Evolutionary conservation across 1,140 invertebrate species (phyloP).

Genomic region (Vanessa tameamea): DNA sequence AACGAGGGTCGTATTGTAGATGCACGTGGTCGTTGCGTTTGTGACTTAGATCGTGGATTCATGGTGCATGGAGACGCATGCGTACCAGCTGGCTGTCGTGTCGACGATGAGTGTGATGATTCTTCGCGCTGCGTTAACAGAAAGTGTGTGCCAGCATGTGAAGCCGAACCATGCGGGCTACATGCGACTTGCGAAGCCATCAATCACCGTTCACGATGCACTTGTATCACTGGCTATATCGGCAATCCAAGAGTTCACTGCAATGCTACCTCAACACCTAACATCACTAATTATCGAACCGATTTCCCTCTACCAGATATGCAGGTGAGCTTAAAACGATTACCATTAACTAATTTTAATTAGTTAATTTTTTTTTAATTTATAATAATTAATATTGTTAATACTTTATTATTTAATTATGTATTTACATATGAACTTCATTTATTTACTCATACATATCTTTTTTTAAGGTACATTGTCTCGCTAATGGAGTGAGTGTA

Average conservation of each 20-base stretch:
- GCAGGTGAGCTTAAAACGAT: slow-evolving; percentile 82
- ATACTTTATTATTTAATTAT: too few species aligned
- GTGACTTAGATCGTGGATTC: slow-evolving; percentile 87
- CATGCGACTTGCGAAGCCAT: slow-evolving; percentile 90
- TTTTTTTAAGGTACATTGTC: slow-evolving; percentile 85
- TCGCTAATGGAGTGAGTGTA: slow-evolving; percentile 95
- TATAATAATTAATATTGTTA: too few species aligned
- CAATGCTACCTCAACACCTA: slow-evolving; percentile 67
- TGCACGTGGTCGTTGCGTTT: slow-evolving; percentile 89
- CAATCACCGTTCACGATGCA: slow-evolving; percentile 89
- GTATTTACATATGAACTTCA: too few species aligned
- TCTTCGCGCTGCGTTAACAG: slow-evolving; percentile 87
- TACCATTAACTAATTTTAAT: neutral
- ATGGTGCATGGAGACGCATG: slow-evolving; percentile 90
- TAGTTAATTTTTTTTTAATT: too few species aligned
- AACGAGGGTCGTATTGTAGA: slow-evolving; percentile 88
- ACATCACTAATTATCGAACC: slow-evolving; percentile 82
- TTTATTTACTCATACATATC: too few species aligned
- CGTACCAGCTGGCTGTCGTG: slow-evolving; percentile 87
- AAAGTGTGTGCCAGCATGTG: slow-evolving; percentile 89
- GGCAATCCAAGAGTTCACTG: slow-evolving; percentile 87
- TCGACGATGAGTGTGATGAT: slow-evolving; percentile 89
- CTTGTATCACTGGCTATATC: slow-evolving; percentile 86
- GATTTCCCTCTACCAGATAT: slow-evolving; percentile 93
- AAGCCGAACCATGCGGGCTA: slow-evolving; percentile 84